phyloP scores from a whole-genome alignment of 2,797 vertebrate species.

The Accipiter superciliosus region DNA sequence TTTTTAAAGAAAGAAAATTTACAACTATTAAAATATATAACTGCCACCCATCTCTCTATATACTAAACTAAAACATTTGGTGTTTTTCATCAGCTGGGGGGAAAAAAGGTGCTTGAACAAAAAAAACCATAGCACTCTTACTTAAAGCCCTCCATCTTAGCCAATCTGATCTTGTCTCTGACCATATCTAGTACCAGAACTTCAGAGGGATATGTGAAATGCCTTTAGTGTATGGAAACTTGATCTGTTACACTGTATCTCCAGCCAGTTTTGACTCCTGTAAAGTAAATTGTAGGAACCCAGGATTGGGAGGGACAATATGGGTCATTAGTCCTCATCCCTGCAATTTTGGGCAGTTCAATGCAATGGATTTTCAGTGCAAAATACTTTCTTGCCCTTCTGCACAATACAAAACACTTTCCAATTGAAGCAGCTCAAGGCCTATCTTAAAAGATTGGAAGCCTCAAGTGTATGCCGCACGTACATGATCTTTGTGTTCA shows the following conservation, averaged over 20 bases:
- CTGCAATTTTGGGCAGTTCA: not conserved
- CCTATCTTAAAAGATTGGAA: not conserved
- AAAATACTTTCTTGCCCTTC: not conserved
- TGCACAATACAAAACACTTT: not conserved
- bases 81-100: not conserved
- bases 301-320: accelerated
- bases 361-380: not conserved
- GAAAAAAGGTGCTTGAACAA: not conserved
- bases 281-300: not conserved
- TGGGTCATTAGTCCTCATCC: not conserved
- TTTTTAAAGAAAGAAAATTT: not conserved
- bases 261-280: not conserved
- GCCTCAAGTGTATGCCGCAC: not conserved
- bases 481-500: not conserved
- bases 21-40: not conserved
- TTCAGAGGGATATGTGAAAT: not conserved
- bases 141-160: not conserved
- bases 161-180: not conserved
- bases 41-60: not conserved
- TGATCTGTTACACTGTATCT: not conserved
- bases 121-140: not conserved
- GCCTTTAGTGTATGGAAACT: not conserved
- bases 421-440: not conserved
- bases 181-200: not conserved
- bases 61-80: not conserved